Percentiles rank a stretch among this genome's conserved stretches.
Evolutionary conservation across 2,888 invertebrate genomes (phyloP).

Genomic region (Fabriciana adippe): DNA sequence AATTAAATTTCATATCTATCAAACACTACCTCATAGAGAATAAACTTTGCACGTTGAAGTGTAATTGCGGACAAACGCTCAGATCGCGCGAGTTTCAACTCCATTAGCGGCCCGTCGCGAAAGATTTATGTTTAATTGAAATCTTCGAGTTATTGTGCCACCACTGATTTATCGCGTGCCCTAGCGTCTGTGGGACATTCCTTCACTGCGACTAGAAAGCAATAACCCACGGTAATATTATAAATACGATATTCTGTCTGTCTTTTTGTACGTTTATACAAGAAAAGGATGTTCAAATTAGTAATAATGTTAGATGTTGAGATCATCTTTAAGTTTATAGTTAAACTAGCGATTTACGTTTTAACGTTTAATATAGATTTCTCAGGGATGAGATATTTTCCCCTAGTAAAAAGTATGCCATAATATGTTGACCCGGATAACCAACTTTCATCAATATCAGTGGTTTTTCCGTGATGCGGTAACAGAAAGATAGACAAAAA

Average conservation of each 20-base stretch:
- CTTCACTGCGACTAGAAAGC: not conserved
- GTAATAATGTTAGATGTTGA: no score
- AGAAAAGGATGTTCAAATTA: no score
- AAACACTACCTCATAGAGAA: not conserved
- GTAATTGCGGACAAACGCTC: conserved; percentile 38
- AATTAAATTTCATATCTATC: no score
- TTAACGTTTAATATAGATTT: no score
- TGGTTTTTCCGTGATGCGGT: no score
- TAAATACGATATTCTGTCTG: not conserved
- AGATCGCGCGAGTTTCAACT: conserved; percentile 55
- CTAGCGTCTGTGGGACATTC: conserved; percentile 19
- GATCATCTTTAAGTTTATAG: no score
- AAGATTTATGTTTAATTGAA: conserved; percentile 81
- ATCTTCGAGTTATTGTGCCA: conserved; percentile 72
- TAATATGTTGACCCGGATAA: no score
- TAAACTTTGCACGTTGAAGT: not conserved
- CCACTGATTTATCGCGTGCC: conserved; percentile 63
- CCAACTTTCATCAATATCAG: no score
- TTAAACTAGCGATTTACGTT: no score
- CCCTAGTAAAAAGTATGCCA: no score
- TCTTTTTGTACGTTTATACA: not conserved
- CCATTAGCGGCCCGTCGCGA: conserved; percentile 67
- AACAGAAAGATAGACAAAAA: no score
- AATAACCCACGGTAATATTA: not conserved
- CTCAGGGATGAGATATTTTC: no score